Percentiles rank a stretch among this genome's conserved stretches.
Evolutionary conservation across 1,140 invertebrate species (phyloP).

Genomic region (Pogonus chalceus): DNA sequence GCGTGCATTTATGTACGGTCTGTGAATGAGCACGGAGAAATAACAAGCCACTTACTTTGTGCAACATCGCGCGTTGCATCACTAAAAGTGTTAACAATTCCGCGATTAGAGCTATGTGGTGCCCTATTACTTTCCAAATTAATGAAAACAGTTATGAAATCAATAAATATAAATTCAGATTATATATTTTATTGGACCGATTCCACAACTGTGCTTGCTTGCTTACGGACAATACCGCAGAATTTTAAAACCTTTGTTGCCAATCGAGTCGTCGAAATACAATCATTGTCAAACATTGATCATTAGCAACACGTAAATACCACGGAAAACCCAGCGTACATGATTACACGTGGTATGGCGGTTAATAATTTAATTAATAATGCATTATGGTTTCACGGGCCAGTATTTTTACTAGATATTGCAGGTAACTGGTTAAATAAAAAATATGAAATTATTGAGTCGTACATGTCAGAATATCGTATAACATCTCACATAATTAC

Average conservation of each 20-base stretch:
- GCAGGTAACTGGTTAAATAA: slow-evolving; percentile 11
- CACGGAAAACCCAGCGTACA: slow-evolving; percentile 30
- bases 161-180: neutral
- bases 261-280: slow-evolving; percentile 30
- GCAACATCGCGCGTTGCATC: slow-evolving; percentile 33
- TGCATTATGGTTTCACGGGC: slow-evolving; percentile 28
- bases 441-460: no score
- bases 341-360: slow-evolving; percentile 24
- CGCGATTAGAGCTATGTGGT: slow-evolving; percentile 34
- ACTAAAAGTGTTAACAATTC: slow-evolving; percentile 28
- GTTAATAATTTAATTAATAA: slow-evolving; percentile 17
- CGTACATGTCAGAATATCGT: no score
- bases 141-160: slow-evolving; percentile 10
- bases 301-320: slow-evolving; percentile 28
- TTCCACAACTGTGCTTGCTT: slow-evolving; percentile 28
- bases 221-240: slow-evolving; percentile 21
- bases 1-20: slow-evolving; percentile 23
- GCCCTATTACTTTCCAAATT: slow-evolving; percentile 26
- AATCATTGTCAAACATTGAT: slow-evolving; percentile 15
- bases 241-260: slow-evolving; percentile 23
- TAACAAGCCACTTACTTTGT: slow-evolving; percentile 19
- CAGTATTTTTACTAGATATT: no score
- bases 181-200: slow-evolving; percentile 27
- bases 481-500: no score
- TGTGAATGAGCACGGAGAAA: slow-evolving; percentile 6